Evolutionary conservation across 2,888 invertebrate species (phyloP), one percentile per base, ranked within the genome.

Genomic region (Noctua fimbriata): DNA sequence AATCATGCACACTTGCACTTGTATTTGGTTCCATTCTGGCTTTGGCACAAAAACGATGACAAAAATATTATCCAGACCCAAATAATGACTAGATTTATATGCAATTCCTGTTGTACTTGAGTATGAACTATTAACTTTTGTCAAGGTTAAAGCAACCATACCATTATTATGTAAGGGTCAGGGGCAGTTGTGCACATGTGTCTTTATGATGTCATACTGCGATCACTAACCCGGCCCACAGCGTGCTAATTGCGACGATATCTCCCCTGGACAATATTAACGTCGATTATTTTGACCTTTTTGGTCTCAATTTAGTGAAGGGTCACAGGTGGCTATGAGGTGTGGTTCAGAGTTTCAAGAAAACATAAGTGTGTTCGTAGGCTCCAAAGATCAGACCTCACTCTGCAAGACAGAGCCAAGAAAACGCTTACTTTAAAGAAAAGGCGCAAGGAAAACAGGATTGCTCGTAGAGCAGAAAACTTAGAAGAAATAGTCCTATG

Each of bases 231-330:
- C 67, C 21, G 12, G 12, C 41, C 32, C 52, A 69, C 55, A 67
- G 28, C 12, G 81, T 71, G 80, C 55, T 85, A 85, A 85, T 76
- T 81, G 52, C 32, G n/a, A 70, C 41, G 24, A 80, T 80, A 73
- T 55, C 63, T 79, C 55, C 74, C n/a, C 52, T 49, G 73, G 63
- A 36, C 36, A 47, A 72, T 81, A 85, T 74, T 85, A 52, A 71
- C 52, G 49, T 67, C 32, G 36, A 67, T 80, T 71, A 74, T 74
- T 73, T 73, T 70, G 52, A 67, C 52, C 66, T 67, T 81, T 76
- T 55, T 36, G 44, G 9, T 44, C 70, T 67, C 60, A 67, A 49
- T 36, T 28, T 49, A 67, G 44, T 32, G 49, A 32, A 66, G 65
- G 21, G 58, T 36, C 28, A 36, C 24, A 1, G 44, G 16, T 47